Evolutionary conservation across 2,113 vertebrate species (phyloP), one percentile per base, ranked within the genome.

Genomic region (Phylloscopus whistleri): DNA sequence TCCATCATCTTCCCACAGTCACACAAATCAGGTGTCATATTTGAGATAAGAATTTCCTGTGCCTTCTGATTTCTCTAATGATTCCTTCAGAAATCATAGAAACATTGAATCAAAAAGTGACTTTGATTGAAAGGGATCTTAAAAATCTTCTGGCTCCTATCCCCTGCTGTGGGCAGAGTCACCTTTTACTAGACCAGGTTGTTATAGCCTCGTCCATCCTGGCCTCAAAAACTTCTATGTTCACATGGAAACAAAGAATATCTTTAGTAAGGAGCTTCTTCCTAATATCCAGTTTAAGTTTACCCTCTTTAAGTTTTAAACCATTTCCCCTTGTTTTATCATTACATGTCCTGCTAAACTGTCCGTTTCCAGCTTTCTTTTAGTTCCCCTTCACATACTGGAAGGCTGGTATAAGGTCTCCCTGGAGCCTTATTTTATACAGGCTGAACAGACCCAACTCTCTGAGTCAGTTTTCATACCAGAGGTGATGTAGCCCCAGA

Each of bases 361-460:
- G 7, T 16, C 15, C 52, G 15, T 72, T 26, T 74, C 37, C 37
- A 66, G 22, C 11, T 64, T 72, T 64, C 35, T 33, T 69, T 11
- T 28, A 78, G 2, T 1, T 31, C 16, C 23, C 14, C 18, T 44
- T 37, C 31, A 37, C 0, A 0, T n/a, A 44, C 33, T 24, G 16
- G 14, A 44, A 66, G 12, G 22, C 59, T 66, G 10, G 21, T 28
- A 2, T 11, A 9, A 28, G 10, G 10, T 72, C 4, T 48, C 6
- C 13, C 43, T 56, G 16, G 26, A 72, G 20, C 13, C 17, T 49
- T 49, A 30, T 52, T n/a, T 70, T 49, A 33, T 49, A 20, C 41
- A 48, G 30, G 20, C n/a, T 24, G 26, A 55, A 41, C 20, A 63
- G 24, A 41, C 20, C 20, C 11, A 48, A 4, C 16, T 28, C 39